Conservation (phyloP, 1,140 invertebrate species). For the Steinernema feltiae region DNA sequence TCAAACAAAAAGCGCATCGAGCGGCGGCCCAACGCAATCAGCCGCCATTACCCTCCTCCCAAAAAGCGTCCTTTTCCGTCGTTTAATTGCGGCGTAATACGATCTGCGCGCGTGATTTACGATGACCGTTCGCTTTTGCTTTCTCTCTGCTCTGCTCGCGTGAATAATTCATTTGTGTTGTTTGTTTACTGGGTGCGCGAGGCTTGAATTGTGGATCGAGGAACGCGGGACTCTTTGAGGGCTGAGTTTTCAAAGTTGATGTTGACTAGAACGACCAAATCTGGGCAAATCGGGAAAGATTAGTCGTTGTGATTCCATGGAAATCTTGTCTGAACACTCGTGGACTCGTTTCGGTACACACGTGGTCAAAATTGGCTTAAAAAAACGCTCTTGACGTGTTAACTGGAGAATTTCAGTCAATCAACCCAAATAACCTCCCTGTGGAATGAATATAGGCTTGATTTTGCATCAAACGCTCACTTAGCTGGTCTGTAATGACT, state of each 20-base stretch:
- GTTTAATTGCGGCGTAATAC: constrained; percentile 7
- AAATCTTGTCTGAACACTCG: too few relatives aligned
- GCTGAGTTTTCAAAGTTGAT: too few relatives aligned
- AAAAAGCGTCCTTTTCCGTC: not conserved
- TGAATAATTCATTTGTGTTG: not conserved
- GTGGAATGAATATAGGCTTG: too few relatives aligned
- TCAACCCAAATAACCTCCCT: too few relatives aligned
- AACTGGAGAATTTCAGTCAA: too few relatives aligned
- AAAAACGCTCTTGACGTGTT: too few relatives aligned
- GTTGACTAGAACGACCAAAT: too few relatives aligned
- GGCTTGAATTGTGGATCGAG: not conserved
- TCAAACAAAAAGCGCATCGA: not conserved
- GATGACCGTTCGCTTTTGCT: not conserved
- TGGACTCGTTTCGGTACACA: not conserved
- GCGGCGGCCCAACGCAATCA: not conserved
- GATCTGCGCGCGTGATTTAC: not conserved
- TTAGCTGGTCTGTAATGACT: too few relatives aligned
- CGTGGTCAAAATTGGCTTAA: too few relatives aligned
- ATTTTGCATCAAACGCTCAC: too few relatives aligned
- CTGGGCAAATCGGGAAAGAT: too few relatives aligned
- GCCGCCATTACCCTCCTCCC: not conserved
- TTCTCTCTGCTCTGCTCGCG: not conserved
- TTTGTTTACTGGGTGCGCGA: not conserved
- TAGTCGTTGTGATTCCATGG: too few relatives aligned
- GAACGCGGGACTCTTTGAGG: not conserved